Evolutionary conservation across 2,888 invertebrate species (phyloP).

Genomic region (Selenia dentaria): DNA sequence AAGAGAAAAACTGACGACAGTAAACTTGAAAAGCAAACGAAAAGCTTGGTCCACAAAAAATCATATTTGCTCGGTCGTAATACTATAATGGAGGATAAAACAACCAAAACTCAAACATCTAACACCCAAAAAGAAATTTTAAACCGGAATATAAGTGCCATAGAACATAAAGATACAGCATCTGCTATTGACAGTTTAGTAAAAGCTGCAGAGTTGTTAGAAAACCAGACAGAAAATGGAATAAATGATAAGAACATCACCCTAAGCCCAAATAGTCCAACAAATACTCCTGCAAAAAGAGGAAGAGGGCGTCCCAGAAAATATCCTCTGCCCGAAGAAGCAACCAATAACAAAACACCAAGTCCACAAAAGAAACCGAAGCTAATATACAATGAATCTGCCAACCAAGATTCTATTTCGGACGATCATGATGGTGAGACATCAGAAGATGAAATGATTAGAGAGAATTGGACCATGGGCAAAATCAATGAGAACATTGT

Average conservation of each 20-base stretch:
- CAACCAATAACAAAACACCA: slow-evolving; percentile 45
- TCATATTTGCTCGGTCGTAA: slow-evolving; percentile 66
- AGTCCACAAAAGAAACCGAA: slow-evolving; percentile 70
- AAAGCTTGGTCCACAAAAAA: slow-evolving; percentile 68
- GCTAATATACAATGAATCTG: slow-evolving; percentile 55
- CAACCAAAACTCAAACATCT: slow-evolving; percentile 36
- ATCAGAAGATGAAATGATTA: slow-evolving; percentile 56
- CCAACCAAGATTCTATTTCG: slow-evolving; percentile 41
- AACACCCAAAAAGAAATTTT: slow-evolving; percentile 43
- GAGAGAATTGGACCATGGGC: slow-evolving; percentile 82
- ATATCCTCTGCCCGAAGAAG: slow-evolving; percentile 65
- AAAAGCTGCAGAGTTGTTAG: slow-evolving; percentile 75
- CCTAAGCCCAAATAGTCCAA: slow-evolving; percentile 43
- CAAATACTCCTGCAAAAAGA: slow-evolving; percentile 65
- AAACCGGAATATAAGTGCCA: slow-evolving; percentile 43
- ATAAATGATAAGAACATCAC: slow-evolving; percentile 32
- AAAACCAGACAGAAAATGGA: slow-evolving; percentile 64
- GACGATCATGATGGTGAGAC: slow-evolving; percentile 48
- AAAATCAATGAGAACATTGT: slow-evolving; percentile 81
- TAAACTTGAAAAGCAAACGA: slow-evolving; percentile 55
- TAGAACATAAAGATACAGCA: slow-evolving; percentile 53
- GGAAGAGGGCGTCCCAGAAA: slow-evolving; percentile 77
- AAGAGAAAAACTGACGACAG: slow-evolving; percentile 66
- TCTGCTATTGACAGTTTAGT: slow-evolving; percentile 77
- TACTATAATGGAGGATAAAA: slow-evolving; percentile 44